Conservation (phyloP, 2,113 vertebrate genomes). For the Sylvietta virens region DNA sequence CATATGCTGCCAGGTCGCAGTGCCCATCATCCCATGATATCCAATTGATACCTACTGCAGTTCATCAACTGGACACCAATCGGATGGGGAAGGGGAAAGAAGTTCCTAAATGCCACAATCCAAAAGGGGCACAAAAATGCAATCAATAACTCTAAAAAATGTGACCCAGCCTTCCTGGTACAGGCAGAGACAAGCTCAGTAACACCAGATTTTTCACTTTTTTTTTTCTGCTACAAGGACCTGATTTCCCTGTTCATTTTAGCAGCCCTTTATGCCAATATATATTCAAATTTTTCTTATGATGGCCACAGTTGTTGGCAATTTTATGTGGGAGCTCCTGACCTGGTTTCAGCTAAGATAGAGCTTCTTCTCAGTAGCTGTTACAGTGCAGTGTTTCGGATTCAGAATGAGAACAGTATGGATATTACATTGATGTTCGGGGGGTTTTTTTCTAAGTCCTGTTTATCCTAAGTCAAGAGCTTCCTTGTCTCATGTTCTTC, state of each 20-base stretch:
- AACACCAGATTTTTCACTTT: background rate
- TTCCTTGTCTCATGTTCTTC: background rate
- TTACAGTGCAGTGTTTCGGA: background rate
- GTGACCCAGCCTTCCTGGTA: background rate
- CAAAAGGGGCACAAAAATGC: background rate
- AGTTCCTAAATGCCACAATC: background rate
- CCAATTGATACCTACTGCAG: background rate
- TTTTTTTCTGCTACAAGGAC: background rate
- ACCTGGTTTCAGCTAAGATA: background rate
- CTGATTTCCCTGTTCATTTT: background rate
- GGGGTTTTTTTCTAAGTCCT: background rate
- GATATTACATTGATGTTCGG: too few species aligned
- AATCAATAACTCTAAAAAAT: background rate
- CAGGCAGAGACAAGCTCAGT: background rate
- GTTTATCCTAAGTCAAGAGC: background rate
- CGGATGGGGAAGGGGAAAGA: background rate
- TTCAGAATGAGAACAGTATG: background rate
- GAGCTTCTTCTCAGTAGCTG: background rate
- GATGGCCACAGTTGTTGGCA: background rate
- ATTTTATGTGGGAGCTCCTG: background rate
- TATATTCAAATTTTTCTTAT: background rate
- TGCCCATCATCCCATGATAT: too few species aligned
- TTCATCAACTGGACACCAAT: background rate
- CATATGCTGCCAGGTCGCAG: background rate
- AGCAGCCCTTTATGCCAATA: background rate